A percentile compares a stretch with the other conserved stretches of the same genome.
Evolutionary conservation across 2,113 vertebrate genomes (phyloP).

Genomic region (Myrmecobius fasciatus): DNA sequence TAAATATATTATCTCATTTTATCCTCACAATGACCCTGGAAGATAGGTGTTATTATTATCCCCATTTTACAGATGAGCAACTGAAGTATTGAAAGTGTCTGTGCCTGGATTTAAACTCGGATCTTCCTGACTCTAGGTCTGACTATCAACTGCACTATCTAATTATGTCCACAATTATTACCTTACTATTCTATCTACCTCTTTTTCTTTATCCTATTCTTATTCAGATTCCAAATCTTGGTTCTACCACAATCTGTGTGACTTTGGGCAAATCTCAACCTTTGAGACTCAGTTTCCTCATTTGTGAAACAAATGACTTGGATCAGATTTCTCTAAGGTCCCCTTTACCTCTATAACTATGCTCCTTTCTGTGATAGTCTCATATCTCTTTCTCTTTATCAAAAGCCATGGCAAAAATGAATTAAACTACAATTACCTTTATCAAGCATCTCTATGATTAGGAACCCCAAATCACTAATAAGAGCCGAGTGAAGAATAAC

Average conservation of each 20-base stretch:
- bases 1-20: too few species aligned
- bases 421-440: not conserved
- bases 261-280: not conserved
- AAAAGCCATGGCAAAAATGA: not conserved
- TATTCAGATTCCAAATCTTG: not conserved
- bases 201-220: not conserved
- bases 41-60: too few species aligned
- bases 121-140: not conserved
- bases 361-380: not conserved
- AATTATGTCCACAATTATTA: not conserved
- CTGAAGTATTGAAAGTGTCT: not conserved
- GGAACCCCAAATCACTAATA: not conserved
- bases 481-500: not conserved
- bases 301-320: not conserved
- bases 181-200: not conserved
- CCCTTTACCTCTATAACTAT: not conserved
- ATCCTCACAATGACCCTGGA: too few species aligned
- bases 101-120: not conserved
- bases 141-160: not conserved
- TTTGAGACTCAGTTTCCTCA: not conserved
- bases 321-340: not conserved
- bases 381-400: not conserved
- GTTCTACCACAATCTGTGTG: not conserved
- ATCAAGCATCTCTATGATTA: not conserved
- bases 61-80: not conserved